Base-by-base conservation (phyloP, 2,888 invertebrate species). In the Atherix ibis region DNA sequence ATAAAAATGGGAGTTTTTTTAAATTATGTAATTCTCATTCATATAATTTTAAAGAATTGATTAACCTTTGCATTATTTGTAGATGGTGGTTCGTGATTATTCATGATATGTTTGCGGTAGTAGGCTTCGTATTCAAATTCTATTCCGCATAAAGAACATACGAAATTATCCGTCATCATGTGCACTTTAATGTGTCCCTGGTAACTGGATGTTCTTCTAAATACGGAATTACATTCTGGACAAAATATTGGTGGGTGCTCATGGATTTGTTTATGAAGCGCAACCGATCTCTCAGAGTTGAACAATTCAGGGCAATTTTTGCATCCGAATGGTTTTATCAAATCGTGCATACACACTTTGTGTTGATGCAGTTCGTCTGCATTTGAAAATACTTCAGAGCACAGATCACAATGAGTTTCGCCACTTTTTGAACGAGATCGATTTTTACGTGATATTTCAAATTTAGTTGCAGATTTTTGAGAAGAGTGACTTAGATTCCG, bases 181-280 rank as follows among this genome's bases (percentile, higher is more conserved):
- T 44, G 44, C 6, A 31, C 38, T n/a, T 38, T 40, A 5, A 45
- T 24, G 15, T 46, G 45, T 2, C 45, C 43, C 5, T 35, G 35
- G 12, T 42, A 44, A n/a, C 40, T 39, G 9, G 44, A 35, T 5
- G 39, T 18, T 2, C 45, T 37, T 18, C 41, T 39, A 30, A 43
- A 44, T 2, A 29, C 26, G 28, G 18, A 38, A 3, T 38, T 36
- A 35, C 45, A 44, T 14, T 40, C 37, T 8, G 43, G 42, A 25
- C 46, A 46, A 25, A 36, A 34, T 10, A 18, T 35, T 5, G 37
- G 40, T 4, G 34, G 35, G 19, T 37, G 15, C 18, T 40, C 40
- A 34, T 46, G 46, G 6, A 37, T 34, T 3, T 43, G 41, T 15
- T 38, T 6, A 14, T 45, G 44, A 1, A 43, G 34, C 1, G 25